Base-by-base conservation (phyloP, 2,113 vertebrate species). In the Suricata suricatta region DNA sequence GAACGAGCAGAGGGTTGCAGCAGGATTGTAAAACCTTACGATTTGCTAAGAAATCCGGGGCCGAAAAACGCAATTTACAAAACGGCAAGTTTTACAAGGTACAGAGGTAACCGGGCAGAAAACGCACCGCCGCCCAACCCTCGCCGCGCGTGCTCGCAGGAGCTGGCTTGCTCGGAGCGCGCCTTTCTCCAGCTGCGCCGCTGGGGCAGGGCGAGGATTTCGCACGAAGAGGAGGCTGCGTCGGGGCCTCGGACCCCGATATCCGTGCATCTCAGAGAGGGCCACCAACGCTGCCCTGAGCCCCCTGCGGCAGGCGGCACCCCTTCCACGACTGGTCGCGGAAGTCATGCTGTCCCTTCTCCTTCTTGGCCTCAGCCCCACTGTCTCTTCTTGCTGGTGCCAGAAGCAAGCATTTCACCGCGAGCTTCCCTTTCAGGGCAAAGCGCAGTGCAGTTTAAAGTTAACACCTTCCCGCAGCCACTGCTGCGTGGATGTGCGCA, bases 41-140 rank as follows among this genome's bases (percentile, higher is more conserved):
- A 96, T 98, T 98, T 98, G 98, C 95, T 94, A 97, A 98, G 98
- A 97, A 98, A 98, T 94, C 94, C 64, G 93, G 95, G 97, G 79
- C 97, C 95, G 97, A 96, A 98, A 47, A 96, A 97, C 88, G 97
- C 97, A 92, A 92, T 97, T 68, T 97, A 97, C 97, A 95, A 84
- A 97, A 97, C 77, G 71, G 97, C 81, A 95, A 92, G 96, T 98
- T 98, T 98, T 98, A 98, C 97, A 95, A 97, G 98, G 97, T 79
- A 84, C 97, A 93, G 94, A 96, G 95, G 98, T 84, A 97, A 96
- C 98, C 41, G 94, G 93, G 97, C 97, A 97, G 97, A 97, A 98
- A 97, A 96, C 96, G 96, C 83, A 50, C 38, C 10, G 83, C 92
- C 13, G 64, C 88, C 5, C 23, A 19, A 27, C 3, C 44, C 15